These are phyloP conservation scores for Pangasianodon gigas DNA, from an alignment of 2,113 vertebrate species.

Conservation along the genomic window DNA sequence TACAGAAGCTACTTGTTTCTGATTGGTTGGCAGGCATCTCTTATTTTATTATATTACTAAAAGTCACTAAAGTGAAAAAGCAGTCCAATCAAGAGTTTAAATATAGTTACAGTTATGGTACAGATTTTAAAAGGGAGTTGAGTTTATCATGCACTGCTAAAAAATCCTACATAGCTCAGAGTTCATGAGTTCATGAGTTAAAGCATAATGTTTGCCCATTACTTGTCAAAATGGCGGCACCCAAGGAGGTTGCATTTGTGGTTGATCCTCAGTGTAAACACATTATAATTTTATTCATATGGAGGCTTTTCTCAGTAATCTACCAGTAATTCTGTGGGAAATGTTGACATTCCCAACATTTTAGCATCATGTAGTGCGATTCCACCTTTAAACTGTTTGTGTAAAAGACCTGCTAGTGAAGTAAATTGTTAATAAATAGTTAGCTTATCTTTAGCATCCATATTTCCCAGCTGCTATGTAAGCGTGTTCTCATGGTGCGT, in stretches of 20 bases:
- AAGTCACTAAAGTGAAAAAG: not conserved
- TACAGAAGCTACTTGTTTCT: not conserved
- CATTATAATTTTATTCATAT: not conserved
- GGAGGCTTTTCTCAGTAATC: not conserved
- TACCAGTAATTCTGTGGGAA: not conserved
- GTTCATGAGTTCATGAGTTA: too few species aligned
- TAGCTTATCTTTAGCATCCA: not conserved
- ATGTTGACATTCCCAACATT: not conserved
- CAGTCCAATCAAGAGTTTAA: not conserved
- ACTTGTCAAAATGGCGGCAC: too few species aligned
- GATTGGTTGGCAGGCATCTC: not conserved
- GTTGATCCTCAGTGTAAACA: too few species aligned
- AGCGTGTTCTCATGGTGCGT: not conserved
- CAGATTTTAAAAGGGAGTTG: not conserved
- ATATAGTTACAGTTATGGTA: too few species aligned
- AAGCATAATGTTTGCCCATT: too few species aligned
- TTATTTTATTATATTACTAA: not conserved
- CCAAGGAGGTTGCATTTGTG: too few species aligned
- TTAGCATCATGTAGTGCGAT: not conserved
- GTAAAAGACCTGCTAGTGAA: not conserved
- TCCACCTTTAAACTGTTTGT: not conserved
- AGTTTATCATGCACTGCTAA: too few species aligned
- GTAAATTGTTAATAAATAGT: not conserved
- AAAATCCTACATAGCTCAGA: not conserved
- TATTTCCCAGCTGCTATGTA: not conserved